phyloP scores from a whole-genome alignment of 2,888 invertebrate species.

The Abrostola triplasia region DNA sequence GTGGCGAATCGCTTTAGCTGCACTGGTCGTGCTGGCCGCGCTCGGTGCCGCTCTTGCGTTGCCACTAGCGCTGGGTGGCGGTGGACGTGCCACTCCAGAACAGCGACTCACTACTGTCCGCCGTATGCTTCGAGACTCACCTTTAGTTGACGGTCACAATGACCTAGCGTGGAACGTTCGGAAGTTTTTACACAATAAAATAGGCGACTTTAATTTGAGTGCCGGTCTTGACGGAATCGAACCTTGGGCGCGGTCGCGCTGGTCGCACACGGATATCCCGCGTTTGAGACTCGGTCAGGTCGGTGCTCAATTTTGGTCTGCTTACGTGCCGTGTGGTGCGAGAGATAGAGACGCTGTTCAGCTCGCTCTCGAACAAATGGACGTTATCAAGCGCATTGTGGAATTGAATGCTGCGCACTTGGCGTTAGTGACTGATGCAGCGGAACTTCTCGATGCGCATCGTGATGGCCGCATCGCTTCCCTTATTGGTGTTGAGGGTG shows the following conservation, averaged over 20 bases:
- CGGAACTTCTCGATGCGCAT: conserved; percentile 92
- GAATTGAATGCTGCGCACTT: conserved; percentile 93
- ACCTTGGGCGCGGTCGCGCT: conserved; percentile 95
- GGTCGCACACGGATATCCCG: conserved; percentile 98
- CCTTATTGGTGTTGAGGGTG: conserved; percentile 97
- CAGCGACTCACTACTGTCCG: conserved; percentile 90
- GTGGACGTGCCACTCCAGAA: conserved; percentile 87
- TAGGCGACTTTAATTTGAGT: conserved; percentile 90
- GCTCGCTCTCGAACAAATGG: conserved; percentile 95
- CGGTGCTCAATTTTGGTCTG: conserved; percentile 97
- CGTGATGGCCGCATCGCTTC: conserved; percentile 94
- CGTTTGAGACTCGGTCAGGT: conserved; percentile 94
- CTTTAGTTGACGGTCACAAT: conserved; percentile 94
- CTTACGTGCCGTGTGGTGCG: conserved; percentile 95
- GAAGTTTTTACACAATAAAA: conserved; percentile 95
- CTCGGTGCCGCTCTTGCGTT: conserved; percentile 89
- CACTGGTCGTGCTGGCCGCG: conserved; percentile 88
- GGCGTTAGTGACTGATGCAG: conserved; percentile 91
- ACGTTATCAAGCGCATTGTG: conserved; percentile 92
- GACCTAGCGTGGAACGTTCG: conserved; percentile 96
- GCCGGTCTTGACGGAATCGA: conserved; percentile 90
- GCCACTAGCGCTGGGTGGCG: conserved; percentile 86
- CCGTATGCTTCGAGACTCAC: conserved; percentile 90
- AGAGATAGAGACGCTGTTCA: conserved; percentile 95
- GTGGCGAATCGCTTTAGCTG: conserved; percentile 88